phyloP scores from a whole-genome alignment of 1,140 invertebrate genomes.

The Oryctes rhinoceros region DNA sequence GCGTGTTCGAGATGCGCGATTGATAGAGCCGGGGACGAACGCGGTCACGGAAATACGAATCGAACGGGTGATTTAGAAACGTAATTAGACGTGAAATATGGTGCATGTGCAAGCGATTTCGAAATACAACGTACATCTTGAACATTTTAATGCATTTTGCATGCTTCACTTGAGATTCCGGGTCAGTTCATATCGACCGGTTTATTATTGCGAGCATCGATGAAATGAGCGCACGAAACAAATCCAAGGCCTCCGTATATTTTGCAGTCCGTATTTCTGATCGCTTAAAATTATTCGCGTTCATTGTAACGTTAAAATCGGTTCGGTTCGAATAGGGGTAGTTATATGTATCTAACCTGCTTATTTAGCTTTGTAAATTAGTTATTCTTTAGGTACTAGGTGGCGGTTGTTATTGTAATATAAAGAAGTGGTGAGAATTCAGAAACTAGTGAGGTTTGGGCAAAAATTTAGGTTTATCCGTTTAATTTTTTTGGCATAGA shows the following conservation, averaged over 20 bases:
- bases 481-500: too few species aligned
- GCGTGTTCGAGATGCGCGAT: neutral
- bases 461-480: too few species aligned
- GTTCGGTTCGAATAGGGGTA: too few species aligned
- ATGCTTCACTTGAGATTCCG: slow-evolving; percentile 31
- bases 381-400: too few species aligned
- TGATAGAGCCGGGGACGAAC: neutral
- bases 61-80: slow-evolving; percentile 36
- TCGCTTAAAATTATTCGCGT: too few species aligned
- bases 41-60: slow-evolving; percentile 6
- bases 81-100: slow-evolving; percentile 40
- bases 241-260: neutral
- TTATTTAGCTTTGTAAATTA: too few species aligned
- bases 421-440: too few species aligned
- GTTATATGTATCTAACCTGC: too few species aligned
- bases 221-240: slow-evolving; percentile 2
- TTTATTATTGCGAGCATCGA: slow-evolving; percentile 37
- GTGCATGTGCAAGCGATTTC: slow-evolving; percentile 40
- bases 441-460: too few species aligned
- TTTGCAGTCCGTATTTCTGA: neutral
- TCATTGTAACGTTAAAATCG: too few species aligned
- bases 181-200: slow-evolving; percentile 40
- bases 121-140: slow-evolving; percentile 39
- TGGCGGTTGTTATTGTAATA: too few species aligned
- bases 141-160: slow-evolving; percentile 35